These are phyloP conservation scores for Xanthorhoe designata DNA, from an alignment of 2,888 invertebrate species.

Conservation along the genomic window DNA sequence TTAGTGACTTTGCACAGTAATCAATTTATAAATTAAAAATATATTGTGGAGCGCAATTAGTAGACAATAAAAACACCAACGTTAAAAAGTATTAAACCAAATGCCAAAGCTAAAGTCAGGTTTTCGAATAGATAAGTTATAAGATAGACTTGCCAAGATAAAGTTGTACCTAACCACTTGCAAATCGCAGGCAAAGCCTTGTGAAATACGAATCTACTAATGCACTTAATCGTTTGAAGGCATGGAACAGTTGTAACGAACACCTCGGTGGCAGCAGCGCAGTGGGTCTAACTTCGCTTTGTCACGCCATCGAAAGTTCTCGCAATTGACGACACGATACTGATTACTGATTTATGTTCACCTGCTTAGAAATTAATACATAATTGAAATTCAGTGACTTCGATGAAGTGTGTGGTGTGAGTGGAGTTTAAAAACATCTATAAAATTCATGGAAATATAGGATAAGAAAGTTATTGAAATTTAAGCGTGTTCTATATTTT, in stretches of 20 bases:
- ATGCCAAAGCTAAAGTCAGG: background rate
- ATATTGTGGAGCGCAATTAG: too few species aligned
- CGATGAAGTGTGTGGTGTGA: too few species aligned
- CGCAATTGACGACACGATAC: constrained; percentile 22
- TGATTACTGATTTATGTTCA: background rate
- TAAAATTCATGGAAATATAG: too few species aligned
- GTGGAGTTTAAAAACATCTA: too few species aligned
- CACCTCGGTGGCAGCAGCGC: constrained; percentile 58
- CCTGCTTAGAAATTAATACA: background rate
- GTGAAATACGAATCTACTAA: constrained; percentile 40
- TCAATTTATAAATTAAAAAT: too few species aligned
- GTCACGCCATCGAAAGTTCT: constrained; percentile 66
- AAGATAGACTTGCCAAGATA: constrained; percentile 32
- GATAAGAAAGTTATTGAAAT: too few species aligned
- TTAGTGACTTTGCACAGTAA: too few species aligned
- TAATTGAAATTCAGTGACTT: background rate
- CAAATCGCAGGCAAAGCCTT: constrained; percentile 28
- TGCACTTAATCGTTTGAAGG: constrained; percentile 41
- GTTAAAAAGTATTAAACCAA: background rate
- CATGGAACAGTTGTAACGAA: constrained; percentile 67
- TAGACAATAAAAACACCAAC: background rate
- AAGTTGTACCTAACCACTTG: constrained; percentile 29
- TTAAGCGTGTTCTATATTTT: too few species aligned
- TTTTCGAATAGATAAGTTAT: constrained; percentile 4
- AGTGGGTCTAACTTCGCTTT: constrained; percentile 65